Conservation (phyloP, 2,797 vertebrate species). For the Chromis chromis region DNA sequence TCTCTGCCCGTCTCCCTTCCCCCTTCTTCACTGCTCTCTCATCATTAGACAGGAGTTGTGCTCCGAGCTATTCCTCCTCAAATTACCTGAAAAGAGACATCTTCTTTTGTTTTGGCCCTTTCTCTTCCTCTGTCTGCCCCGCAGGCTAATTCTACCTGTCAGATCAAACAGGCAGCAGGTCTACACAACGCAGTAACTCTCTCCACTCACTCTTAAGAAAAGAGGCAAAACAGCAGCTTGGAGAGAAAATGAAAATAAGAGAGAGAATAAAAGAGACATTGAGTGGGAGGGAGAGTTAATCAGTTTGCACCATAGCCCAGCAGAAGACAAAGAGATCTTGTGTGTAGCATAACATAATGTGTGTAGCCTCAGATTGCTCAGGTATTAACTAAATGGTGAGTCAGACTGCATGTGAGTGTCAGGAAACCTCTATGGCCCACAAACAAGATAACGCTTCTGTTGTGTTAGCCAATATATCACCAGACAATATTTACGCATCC, state of each 20-base stretch:
- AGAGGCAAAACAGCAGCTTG: conserved; percentile 23
- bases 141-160: conserved; percentile 84
- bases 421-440: conserved; percentile 24
- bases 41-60: conserved; percentile 80
- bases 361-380: conserved; percentile 40
- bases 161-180: conserved; percentile 83
- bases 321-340: conserved; percentile 72
- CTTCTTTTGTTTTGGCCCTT: conserved; percentile 80
- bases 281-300: conserved; percentile 56
- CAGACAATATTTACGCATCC: neutral
- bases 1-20: conserved; percentile 51
- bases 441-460: conserved; percentile 18
- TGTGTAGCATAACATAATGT: conserved; percentile 37
- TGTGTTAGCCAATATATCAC: neutral
- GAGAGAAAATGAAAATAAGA: conserved; percentile 16
- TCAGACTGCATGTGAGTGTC: conserved; percentile 34
- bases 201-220: conserved; percentile 26
- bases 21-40: conserved; percentile 67
- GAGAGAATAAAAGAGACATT: conserved; percentile 1
- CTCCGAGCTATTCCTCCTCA: conserved; percentile 80
- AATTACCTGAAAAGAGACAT: conserved; percentile 85
- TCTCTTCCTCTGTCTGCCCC: conserved; percentile 77
- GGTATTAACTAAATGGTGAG: conserved; percentile 47
- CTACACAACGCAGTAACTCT: conserved; percentile 58
- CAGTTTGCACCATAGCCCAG: conserved; percentile 53